Base-by-base conservation (phyloP, 1,140 invertebrate genomes). In the Atta colombica region DNA sequence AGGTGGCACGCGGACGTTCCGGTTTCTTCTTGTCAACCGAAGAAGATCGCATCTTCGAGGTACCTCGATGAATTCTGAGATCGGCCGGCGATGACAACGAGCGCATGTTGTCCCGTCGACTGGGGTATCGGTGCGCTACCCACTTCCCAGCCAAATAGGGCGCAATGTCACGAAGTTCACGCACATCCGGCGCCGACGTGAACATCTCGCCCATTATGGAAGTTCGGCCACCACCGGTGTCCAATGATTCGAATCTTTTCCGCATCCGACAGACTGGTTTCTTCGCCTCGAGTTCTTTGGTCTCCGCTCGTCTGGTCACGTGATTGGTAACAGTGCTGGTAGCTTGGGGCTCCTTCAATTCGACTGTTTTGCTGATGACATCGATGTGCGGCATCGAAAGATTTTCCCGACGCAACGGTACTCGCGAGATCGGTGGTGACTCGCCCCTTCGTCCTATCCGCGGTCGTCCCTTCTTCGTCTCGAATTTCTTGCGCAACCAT, bases 311-410 rank as follows among this genome's bases (percentile, higher is more conserved):
- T 39, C 90, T 90, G 14, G 77, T 92, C n/a, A 86, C 88, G 7
- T 94, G 95, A 45, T 90, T 92, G 3, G 25, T 90, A 75, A 91
- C 21, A 0, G 93, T 94, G 85, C 94, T 92, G 25, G 94, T 85
- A 77, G 92, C 39, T 4, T 87, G 91, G 8, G 96, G 95, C 18
- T 96, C 96, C 61, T 97, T 97, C 55, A 98, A 93, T 5, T 96
- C 96, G 0, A 97, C 98, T 31, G 97, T 96, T 94, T 98, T 98
- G 91, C 98, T 98, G 87, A 98, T 98, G 1, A 98, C 97, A 92
- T 98, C 98, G 53, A 98, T 98, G 91, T 98, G 98, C 0, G 98
- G 98, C 97, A 98, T 98, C 66, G 97, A 97, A 5, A 98, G 96
- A 91, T 98, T 97, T 60, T 97, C 97, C 2, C 96, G 95, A n/a